Base-by-base conservation (phyloP, 2,888 invertebrate genomes). In the Dicycla oo region DNA sequence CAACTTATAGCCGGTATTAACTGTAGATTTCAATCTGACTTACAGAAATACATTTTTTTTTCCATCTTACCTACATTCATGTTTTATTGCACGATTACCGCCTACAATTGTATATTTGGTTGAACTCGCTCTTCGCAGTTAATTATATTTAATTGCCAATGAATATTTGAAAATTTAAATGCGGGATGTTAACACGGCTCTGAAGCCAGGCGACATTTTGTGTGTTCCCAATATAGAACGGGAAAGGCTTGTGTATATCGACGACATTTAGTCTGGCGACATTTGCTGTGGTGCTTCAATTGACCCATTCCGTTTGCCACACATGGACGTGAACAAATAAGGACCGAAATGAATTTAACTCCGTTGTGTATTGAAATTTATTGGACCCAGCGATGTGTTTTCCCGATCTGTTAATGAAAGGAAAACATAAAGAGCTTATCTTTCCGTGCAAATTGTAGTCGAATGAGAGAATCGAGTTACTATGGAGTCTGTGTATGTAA, bases 221-320 rank as follows among this genome's bases (percentile, higher is more conserved):
- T 80, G 64, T 74, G 84, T 78, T 82, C 80, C 83, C 80, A 84
- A 88, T 88, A 88, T 89, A 86, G 81, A 86, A 86, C 78, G 75
- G 79, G 73, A 78, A 82, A 83, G 80, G 88, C 86, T 84, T 83
- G 85, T 85, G 83, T 88, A 84, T 83, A 87, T 84, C 83, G 83
- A 81, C 88, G 89, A 88, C 92, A 93, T 93, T 93, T 86, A 85
- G 87, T 73, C 85, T 82, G 88, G 87, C 88, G 92, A 92, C 93
- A 93, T 93, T 93, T 93, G 90, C 90, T 87, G 87, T 89, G 86
- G 86, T 86, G 88, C 88, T 89, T 88, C 88, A 88, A 91, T 90
- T 92, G 93, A 92, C 92, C 92, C 92, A 90, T 91, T 90, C 89
- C 87, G 81, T 76, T 80, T 69, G 79, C 83, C 86, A 78, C 82